Conservation (phyloP, 2,797 vertebrate species). For the Sciurus carolinensis region DNA sequence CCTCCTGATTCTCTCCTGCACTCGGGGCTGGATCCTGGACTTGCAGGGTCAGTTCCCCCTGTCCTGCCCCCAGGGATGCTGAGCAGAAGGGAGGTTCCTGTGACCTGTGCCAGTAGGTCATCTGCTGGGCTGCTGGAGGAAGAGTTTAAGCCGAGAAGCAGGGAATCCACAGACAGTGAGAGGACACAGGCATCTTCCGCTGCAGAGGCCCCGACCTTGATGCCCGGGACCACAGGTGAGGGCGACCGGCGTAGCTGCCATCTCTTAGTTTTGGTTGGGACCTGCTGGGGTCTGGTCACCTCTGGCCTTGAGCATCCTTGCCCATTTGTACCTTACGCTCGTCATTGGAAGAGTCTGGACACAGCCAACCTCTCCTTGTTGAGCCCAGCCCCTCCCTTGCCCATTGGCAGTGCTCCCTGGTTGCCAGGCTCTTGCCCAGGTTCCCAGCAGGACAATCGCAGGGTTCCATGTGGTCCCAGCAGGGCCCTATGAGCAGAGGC, state of each 20-base stretch:
- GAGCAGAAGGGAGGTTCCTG: background rate
- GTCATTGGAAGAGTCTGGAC: accelerated
- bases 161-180: background rate
- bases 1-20: too few relatives aligned
- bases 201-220: too few relatives aligned
- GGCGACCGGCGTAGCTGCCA: background rate
- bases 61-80: background rate
- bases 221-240: background rate
- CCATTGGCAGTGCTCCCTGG: background rate
- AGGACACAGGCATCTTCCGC: accelerated
- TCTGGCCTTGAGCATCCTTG: too few relatives aligned
- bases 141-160: background rate
- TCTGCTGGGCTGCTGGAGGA: background rate
- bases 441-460: background rate
- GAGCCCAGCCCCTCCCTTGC: too few relatives aligned
- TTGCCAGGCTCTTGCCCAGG: background rate
- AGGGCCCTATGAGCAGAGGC: background rate
- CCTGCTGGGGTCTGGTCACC: background rate
- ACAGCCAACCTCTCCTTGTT: background rate
- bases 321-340: background rate
- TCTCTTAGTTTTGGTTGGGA: background rate
- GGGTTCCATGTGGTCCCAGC: background rate
- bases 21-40: background rate
- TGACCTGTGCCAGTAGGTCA: background rate
- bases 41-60: background rate